phyloP scores from a whole-genome alignment of 2,888 invertebrate species.

The Plagiodera versicolora region DNA sequence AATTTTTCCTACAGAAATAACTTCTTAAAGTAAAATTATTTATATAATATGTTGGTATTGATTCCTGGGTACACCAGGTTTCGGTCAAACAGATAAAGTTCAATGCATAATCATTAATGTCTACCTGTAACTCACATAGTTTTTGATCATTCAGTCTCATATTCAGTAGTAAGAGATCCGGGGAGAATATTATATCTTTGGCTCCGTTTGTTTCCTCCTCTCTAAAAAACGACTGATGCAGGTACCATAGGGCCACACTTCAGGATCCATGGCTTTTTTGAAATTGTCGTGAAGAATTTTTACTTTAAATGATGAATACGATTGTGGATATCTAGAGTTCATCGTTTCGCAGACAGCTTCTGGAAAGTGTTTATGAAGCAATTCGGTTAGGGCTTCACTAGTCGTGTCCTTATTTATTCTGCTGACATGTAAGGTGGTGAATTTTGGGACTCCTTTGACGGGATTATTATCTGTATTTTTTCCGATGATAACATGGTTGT shows the following conservation, averaged over 20 bases:
- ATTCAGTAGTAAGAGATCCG: constrained; percentile 2
- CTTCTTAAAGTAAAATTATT: neutral
- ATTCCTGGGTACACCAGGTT: constrained; percentile 8
- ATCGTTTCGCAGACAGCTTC: neutral
- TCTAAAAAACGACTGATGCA: no score
- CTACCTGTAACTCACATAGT: constrained; percentile 6
- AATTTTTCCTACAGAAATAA: constrained; percentile 3
- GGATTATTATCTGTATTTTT: constrained; percentile 2
- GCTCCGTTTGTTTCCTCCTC: constrained; percentile 3
- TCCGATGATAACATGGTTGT: constrained; percentile 6
- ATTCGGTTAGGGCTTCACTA: neutral
- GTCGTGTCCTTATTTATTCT: constrained; percentile 5
- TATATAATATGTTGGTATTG: neutral
- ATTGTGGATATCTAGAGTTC: constrained; percentile 8
- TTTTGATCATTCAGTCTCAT: neutral
- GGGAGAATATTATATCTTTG: constrained; percentile 7
- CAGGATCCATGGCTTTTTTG: no score
- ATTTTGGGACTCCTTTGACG: constrained; percentile 3
- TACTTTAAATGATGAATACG: constrained; percentile 10
- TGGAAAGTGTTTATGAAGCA: neutral
- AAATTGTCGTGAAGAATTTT: constrained; percentile 3
- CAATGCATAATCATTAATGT: neutral
- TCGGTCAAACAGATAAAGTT: constrained; percentile 1
- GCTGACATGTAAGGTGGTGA: constrained; percentile 5
- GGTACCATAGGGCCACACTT: no score